Evolutionary conservation across 1,140 invertebrate genomes (phyloP).

Genomic region (Bombus consobrinus): DNA sequence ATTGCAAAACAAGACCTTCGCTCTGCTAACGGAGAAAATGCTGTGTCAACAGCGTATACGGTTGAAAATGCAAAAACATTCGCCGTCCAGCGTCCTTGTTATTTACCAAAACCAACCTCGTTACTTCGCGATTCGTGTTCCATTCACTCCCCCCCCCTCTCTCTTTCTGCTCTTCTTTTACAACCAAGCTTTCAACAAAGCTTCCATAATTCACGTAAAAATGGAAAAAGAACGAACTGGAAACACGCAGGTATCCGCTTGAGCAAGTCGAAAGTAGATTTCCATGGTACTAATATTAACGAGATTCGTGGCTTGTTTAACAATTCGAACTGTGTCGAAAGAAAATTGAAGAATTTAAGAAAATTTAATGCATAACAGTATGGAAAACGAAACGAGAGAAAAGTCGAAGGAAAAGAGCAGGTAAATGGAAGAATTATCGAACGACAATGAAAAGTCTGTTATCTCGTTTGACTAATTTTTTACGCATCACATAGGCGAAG

Average conservation of each 20-base stretch:
- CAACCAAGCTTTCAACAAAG: background rate
- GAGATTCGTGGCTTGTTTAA: background rate
- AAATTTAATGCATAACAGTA: too few relatives aligned
- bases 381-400: background rate
- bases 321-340: background rate
- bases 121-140: conserved; percentile 21
- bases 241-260: background rate
- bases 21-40: background rate
- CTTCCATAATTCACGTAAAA: background rate
- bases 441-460: background rate
- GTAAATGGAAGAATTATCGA: background rate
- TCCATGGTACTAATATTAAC: background rate
- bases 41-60: conserved; percentile 16
- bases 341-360: background rate
- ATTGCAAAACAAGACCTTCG: conserved; percentile 8
- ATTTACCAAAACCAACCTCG: conserved; percentile 36
- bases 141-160: background rate
- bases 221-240: background rate
- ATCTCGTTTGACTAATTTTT: background rate
- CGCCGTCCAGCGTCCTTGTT: background rate
- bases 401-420: background rate
- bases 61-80: conserved; percentile 34
- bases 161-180: background rate
- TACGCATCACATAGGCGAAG: background rate
- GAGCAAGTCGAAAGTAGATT: background rate